Percentiles rank a stretch among this genome's conserved stretches.
Evolutionary conservation across 2,888 invertebrate genomes (phyloP).

Genomic region (Meandrusa payeni): DNA sequence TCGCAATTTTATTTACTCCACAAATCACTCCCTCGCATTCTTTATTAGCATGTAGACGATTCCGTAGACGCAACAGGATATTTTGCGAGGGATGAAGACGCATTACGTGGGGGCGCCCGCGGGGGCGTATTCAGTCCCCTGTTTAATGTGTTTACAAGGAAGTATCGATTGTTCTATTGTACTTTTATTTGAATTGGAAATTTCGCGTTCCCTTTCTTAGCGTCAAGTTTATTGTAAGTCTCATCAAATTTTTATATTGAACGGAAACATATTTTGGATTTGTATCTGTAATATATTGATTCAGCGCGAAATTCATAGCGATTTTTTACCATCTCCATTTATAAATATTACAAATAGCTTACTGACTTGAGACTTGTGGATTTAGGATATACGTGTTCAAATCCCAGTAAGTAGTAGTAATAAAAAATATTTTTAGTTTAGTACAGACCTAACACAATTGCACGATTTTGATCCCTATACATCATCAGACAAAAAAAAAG

Average conservation of each 20-base stretch:
- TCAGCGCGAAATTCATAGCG: too few relatives aligned
- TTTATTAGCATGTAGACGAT: constrained; percentile 72
- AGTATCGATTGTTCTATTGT: constrained; percentile 78
- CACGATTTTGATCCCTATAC: too few relatives aligned
- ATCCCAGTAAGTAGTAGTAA: too few relatives aligned
- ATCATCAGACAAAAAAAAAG: too few relatives aligned
- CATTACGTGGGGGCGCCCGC: constrained; percentile 51
- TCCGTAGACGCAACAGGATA: constrained; percentile 72
- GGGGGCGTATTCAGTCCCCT: constrained; percentile 43
- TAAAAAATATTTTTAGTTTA: too few relatives aligned
- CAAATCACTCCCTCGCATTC: constrained; percentile 67
- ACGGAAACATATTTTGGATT: constrained; percentile 22
- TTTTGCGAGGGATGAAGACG: constrained; percentile 65
- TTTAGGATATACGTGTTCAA: too few relatives aligned
- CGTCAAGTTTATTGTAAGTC: constrained; percentile 51
- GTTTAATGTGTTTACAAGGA: constrained; percentile 79
- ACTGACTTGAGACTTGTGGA: too few relatives aligned
- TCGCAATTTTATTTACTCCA: constrained; percentile 43
- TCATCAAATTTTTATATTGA: constrained; percentile 36
- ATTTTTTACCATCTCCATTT: too few relatives aligned
- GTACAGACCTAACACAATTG: too few relatives aligned
- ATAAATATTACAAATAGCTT: too few relatives aligned
- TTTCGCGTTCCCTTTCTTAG: constrained; percentile 52
- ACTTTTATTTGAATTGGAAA: constrained; percentile 78
- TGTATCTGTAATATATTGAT: too few relatives aligned